Evolutionary conservation across 1,140 invertebrate genomes (phyloP), one percentile per base, ranked within the genome.

Genomic region (Diuraphis noxia): DNA sequence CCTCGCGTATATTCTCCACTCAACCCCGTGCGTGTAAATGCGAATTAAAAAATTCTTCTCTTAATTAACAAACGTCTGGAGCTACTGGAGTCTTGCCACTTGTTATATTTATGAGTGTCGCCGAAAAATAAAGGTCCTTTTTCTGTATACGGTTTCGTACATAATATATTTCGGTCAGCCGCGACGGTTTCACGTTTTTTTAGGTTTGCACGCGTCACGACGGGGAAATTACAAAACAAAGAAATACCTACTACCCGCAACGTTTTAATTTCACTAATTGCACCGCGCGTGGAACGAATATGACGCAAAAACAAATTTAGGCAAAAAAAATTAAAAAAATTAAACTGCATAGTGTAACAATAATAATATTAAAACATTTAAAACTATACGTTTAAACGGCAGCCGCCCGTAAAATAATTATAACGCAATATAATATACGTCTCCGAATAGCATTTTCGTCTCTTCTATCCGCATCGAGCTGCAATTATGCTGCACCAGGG

Each of bases 31-130:
- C n/a, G 85, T 46, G 43, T n/a, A 34, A 36, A 87, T 36, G 13
- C 81, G 81, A 30, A 41, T 41, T 41, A 49, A 87, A 87, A 87
- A 87, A 87, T 87, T 87, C 85, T 87, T 87, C 43, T 49, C 49
- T 52, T 52, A 87, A 87, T 87, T 87, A 87, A 87, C 85, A 52
- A 49, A 87, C 49, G 85, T 46, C 85, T 52, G 85, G 49, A 52
- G 25, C 43, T 49, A 34, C 34, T 49, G 43, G 43, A 52, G 85
- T 87, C 49, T 49, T 52, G 85, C 43, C 85, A 38, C 85, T 49
- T 21, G 81, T 84, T 41, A 84, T 84, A 84, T 84, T 84, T 87
- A 87, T 41, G 43, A 23, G 21, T 34, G 23, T n/a, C 13, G 17
- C 46, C 21, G 21, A 88, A 88, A 49, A 52, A 81, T 25, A 19